A percentile compares a stretch with the other conserved stretches of the same genome.
These are phyloP conservation scores for Scomber japonicus DNA, from an alignment of 2,113 vertebrate species.

Conservation along the genomic window DNA sequence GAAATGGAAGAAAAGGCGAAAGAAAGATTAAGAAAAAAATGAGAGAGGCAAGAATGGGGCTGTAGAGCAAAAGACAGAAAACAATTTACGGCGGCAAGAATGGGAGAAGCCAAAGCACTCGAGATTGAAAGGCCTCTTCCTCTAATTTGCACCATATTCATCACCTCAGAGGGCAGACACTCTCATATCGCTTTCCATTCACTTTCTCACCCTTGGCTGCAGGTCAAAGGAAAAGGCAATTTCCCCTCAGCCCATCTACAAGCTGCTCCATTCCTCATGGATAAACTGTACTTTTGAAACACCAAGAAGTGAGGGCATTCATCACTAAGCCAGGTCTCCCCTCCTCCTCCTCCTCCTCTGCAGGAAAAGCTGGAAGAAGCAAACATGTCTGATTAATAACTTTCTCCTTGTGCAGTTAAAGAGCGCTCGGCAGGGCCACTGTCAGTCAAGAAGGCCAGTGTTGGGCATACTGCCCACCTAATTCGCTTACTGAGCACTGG, in stretches of 20 bases:
- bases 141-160: constrained; percentile 76
- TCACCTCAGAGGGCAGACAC: constrained; percentile 69
- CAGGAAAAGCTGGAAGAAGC: constrained; percentile 53
- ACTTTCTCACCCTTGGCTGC: constrained; percentile 72
- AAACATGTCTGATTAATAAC: constrained; percentile 75
- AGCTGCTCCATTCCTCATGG: constrained; percentile 75
- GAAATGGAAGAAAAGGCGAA: constrained; percentile 25
- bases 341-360: constrained; percentile 37
- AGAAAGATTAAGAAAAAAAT: constrained; percentile 44
- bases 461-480: constrained; percentile 65
- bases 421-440: constrained; percentile 54
- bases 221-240: constrained; percentile 79
- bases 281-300: constrained; percentile 82
- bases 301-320: constrained; percentile 73
- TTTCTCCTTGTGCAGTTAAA: constrained; percentile 73
- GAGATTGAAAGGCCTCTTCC: constrained; percentile 75
- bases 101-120: constrained; percentile 35
- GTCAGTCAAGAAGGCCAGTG: constrained; percentile 62
- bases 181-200: constrained; percentile 75
- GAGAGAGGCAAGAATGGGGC: constrained; percentile 28
- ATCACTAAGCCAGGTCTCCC: constrained; percentile 65
- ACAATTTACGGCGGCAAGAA: constrained; percentile 59
- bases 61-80: constrained; percentile 61
- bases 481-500: constrained; percentile 73
- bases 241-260: constrained; percentile 68